Base-by-base conservation (phyloP, 1,140 invertebrate genomes). In the Hestina assimilis region DNA sequence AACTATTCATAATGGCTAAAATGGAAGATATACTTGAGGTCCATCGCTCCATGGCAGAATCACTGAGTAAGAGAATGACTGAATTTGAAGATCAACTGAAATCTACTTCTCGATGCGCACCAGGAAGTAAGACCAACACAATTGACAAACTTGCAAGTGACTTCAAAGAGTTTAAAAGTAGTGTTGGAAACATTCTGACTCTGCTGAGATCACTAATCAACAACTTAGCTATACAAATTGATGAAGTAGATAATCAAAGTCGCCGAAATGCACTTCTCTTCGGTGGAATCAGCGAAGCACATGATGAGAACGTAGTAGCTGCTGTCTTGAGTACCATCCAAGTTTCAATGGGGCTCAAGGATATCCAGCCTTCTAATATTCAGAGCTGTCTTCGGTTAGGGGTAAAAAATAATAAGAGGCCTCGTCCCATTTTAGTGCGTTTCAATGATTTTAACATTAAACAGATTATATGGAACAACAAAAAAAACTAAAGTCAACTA, bases 81-180 rank as follows among this genome's bases (percentile, higher is more conserved):
- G 38, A 41, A 3, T 41, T 41, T 41, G 38, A 41, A n/a, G 17
- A 41, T 5, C 12, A 41, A 12, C 17, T 41, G n/a, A 41, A 41
- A 12, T 4, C 4, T 4, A 4, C 17, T 12, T 15, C 12, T 14
- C 2, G 5, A 15, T 14, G 3, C 4, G 38, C 3, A 41, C 3
- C 12, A 15, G 2, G 4, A 4, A 4, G 3, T 41, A 3, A 5
- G 4, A 41, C 12, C 5, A 5, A 8, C 4, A 17, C 11, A 4
- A 19, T 41, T 41, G 38, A 41, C 12, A 41, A 41, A 12, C 5
- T 41, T 4, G 5, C 12, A 14, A 19, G 15, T 14, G 38, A 41
- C n/a, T n/a, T n/a, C n/a, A n/a, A n/a, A n/a, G n/a, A n/a, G n/a
- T n/a, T n/a, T n/a, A n/a, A n/a, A n/a, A n/a, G n/a, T n/a, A n/a